These are phyloP conservation scores for Vanessa atalanta DNA, from an alignment of 1,140 invertebrate genomes.

Conservation along the genomic window DNA sequence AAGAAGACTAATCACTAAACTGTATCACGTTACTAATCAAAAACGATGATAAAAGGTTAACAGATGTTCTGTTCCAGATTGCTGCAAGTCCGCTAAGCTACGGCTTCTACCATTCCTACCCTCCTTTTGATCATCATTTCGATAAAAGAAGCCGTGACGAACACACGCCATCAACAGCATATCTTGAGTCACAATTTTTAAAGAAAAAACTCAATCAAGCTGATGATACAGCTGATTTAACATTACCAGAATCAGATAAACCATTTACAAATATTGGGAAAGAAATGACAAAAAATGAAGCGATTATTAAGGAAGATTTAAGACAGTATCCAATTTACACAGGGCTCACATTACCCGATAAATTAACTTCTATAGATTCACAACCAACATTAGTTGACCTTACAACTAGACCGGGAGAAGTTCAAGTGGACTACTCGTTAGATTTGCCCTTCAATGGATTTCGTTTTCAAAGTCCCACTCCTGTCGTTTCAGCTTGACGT, in stretches of 20 bases:
- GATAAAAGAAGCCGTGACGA: conserved; percentile 68
- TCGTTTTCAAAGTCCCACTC: conserved; percentile 75
- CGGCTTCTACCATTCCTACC: conserved; percentile 72
- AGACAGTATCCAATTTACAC: conserved; percentile 57
- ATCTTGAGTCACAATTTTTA: neutral
- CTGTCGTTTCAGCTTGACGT: conserved; percentile 76
- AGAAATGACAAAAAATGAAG: neutral
- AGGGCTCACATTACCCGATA: conserved; percentile 11
- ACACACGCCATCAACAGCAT: conserved; percentile 36
- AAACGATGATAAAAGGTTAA: conserved; percentile 65
- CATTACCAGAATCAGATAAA: neutral
- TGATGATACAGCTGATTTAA: neutral
- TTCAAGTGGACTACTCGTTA: conserved; percentile 75
- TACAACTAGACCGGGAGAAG: conserved; percentile 65
- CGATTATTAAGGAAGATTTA: conserved; percentile 10
- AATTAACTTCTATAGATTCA: conserved; percentile 3
- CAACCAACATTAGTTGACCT: conserved; percentile 52
- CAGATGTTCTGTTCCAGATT: conserved; percentile 81
- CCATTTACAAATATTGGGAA: neutral
- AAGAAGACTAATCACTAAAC: conserved; percentile 26
- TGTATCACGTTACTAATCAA: conserved; percentile 57
- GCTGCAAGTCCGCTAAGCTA: conserved; percentile 79
- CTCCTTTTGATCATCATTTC: conserved; percentile 67
- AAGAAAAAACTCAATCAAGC: neutral
- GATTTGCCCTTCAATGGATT: conserved; percentile 76